Evolutionary conservation across 2,113 vertebrate genomes (phyloP).

Genomic region (Pollimyrus isidori): DNA sequence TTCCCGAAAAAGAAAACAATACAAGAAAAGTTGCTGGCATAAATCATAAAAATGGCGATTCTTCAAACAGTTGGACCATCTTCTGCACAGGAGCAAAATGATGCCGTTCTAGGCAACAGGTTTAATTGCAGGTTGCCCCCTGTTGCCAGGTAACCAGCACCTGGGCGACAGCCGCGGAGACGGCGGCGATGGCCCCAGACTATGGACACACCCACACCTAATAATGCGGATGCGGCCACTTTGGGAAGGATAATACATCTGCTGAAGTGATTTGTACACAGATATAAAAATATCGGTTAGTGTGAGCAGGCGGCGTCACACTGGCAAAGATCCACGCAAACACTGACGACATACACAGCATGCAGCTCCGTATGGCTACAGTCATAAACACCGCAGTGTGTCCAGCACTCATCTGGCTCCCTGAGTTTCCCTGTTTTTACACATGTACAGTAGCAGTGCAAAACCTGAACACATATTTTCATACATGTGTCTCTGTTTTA

Average conservation of each 20-base stretch:
- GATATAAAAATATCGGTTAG: not conserved
- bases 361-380: not conserved
- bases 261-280: not conserved
- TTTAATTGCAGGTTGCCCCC: not conserved
- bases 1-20: not conserved
- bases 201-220: not conserved
- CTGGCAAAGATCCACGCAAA: not conserved
- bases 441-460: not conserved
- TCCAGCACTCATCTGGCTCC: not conserved
- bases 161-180: not conserved
- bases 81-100: not conserved
- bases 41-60: not conserved
- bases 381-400: not conserved
- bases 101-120: not conserved
- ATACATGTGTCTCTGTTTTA: not conserved
- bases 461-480: not conserved
- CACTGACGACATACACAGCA: not conserved
- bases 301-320: not conserved
- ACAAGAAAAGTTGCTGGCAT: not conserved
- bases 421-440: not conserved
- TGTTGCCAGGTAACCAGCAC: not conserved
- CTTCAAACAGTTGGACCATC: not conserved
- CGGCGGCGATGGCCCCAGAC: not conserved
- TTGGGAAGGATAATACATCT: not conserved
- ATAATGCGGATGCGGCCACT: not conserved